Conservation (phyloP, 2,797 vertebrate species). For the Moxostoma hubbsi region DNA sequence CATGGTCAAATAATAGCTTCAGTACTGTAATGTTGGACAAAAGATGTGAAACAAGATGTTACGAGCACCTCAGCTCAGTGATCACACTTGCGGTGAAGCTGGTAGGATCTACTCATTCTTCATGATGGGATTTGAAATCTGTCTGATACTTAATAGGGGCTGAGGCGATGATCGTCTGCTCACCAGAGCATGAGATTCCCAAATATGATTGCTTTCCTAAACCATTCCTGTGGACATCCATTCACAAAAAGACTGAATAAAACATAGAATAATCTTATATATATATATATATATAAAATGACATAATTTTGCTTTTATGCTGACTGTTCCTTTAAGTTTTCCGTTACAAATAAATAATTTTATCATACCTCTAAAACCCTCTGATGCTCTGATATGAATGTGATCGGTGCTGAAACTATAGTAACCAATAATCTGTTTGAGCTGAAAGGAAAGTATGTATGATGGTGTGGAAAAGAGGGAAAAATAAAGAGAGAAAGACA, state of each 20-base stretch:
- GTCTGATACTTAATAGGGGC: constrained; percentile 12
- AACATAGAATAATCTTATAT: not conserved
- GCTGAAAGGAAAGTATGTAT: constrained; percentile 85
- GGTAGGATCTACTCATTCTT: not conserved
- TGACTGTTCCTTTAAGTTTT: not conserved
- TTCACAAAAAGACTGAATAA: not conserved
- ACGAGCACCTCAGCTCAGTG: no score
- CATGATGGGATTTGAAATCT: constrained; percentile 20
- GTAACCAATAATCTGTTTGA: constrained; percentile 85
- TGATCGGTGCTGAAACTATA: constrained; percentile 82
- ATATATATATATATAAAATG: no score
- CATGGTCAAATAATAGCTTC: constrained; percentile 62
- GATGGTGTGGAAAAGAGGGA: constrained; percentile 66
- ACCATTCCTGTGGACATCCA: not conserved
- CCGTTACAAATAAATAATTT: not conserved
- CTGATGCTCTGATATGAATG: constrained; percentile 13
- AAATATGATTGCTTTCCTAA: not conserved
- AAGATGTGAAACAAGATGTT: constrained; percentile 18
- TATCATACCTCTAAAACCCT: not conserved
- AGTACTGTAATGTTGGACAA: constrained; percentile 57
- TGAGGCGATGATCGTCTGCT: not conserved
- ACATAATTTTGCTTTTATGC: no score
- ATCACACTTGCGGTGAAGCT: constrained; percentile 10
- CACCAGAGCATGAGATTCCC: no score
- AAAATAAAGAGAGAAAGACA: constrained; percentile 65